Percentiles rank a stretch among this genome's conserved stretches.
Conservation (phyloP, 1,140 invertebrate species). For the Leptinotarsa undecemlineata region DNA sequence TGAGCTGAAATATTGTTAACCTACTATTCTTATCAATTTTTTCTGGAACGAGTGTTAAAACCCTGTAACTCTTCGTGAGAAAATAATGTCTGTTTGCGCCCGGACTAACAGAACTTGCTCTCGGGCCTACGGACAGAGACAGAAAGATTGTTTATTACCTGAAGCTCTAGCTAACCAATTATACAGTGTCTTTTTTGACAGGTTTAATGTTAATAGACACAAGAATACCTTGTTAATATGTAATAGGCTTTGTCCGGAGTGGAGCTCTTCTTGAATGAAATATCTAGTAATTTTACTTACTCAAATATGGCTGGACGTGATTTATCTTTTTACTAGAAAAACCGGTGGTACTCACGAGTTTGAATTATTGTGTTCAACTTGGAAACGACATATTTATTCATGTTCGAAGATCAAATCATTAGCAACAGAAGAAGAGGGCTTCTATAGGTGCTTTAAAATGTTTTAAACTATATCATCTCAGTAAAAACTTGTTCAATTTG, state of each 20-base stretch:
- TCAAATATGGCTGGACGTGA: constrained; percentile 17
- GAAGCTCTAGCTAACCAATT: constrained; percentile 53
- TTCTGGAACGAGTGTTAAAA: no score
- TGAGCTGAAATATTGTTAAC: no score
- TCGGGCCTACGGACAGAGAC: constrained; percentile 35
- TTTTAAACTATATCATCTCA: no score
- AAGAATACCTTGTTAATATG: constrained; percentile 55
- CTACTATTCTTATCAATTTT: no score
- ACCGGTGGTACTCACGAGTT: not conserved
- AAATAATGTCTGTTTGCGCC: no score
- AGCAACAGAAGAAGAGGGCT: no score
- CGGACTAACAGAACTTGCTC: constrained; percentile 10
- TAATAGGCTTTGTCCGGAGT: constrained; percentile 47
- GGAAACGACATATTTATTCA: no score
- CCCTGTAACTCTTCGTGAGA: no score
- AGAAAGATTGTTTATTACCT: constrained; percentile 53
- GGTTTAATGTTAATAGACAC: constrained; percentile 55
- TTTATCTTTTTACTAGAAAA: not conserved
- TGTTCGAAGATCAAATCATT: no score
- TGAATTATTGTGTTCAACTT: no score
- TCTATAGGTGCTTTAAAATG: no score
- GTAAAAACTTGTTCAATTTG: no score
- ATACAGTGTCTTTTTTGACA: constrained; percentile 55
- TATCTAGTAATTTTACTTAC: constrained; percentile 33
- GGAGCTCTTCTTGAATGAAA: constrained; percentile 27